A percentile compares a stretch with the other conserved stretches of the same genome.
Conservation (phyloP, 2,797 vertebrate genomes). For the Ficedula albicollis region DNA sequence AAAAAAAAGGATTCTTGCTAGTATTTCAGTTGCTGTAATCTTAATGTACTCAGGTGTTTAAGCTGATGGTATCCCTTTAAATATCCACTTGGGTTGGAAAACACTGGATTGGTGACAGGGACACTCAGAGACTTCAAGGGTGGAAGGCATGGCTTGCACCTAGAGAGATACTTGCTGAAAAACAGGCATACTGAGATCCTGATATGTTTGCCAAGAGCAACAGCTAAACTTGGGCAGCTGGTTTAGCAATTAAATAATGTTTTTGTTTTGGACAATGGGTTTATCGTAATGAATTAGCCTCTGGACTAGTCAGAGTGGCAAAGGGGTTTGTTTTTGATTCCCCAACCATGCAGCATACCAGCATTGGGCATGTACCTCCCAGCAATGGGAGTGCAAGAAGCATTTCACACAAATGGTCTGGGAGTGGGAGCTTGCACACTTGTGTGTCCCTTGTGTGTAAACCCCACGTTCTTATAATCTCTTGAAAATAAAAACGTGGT, state of each 20-base stretch:
- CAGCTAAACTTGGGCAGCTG: slow-evolving; percentile 14
- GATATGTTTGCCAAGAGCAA: neutral
- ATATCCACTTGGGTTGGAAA: neutral
- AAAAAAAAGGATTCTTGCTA: neutral
- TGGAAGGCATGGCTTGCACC: neutral
- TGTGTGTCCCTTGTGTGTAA: neutral
- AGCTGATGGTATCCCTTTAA: neutral
- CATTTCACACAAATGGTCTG: neutral
- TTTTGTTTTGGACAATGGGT: slow-evolving; percentile 47
- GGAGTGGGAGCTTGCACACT: neutral
- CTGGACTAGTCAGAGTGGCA: neutral
- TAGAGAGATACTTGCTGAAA: neutral
- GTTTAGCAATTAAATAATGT: slow-evolving; percentile 37
- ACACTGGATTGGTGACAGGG: neutral
- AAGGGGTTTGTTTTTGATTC: slow-evolving; percentile 15
- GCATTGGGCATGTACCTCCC: accelerated
- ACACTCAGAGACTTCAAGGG: neutral
- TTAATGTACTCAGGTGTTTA: neutral
- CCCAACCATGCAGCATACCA: neutral
- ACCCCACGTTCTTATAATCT: neutral
- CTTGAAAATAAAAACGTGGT: neutral
- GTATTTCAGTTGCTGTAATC: neutral
- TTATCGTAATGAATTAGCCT: slow-evolving; percentile 20
- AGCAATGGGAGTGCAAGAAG: neutral
- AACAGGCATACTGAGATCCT: neutral